Conservation (phyloP, 1,140 invertebrate genomes). For the Calephelis nemesis region DNA sequence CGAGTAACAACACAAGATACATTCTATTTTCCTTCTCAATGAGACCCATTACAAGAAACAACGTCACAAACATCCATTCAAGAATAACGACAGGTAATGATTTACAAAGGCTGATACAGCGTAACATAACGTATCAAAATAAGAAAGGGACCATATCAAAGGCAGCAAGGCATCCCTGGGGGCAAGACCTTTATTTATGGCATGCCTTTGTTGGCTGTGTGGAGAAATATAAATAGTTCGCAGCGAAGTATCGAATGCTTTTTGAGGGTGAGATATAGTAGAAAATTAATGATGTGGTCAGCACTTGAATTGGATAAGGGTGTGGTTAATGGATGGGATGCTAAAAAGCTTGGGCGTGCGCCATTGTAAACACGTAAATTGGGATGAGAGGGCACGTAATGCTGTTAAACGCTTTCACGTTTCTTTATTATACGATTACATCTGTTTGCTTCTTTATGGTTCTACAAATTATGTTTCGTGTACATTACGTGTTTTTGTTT, state of each 20-base stretch:
- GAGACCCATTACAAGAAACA: conserved; percentile 24
- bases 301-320: conserved; percentile 66
- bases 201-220: conserved; percentile 58
- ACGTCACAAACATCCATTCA: conserved; percentile 25
- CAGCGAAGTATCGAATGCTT: conserved; percentile 67
- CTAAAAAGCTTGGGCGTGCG: conserved; percentile 58
- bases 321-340: conserved; percentile 51
- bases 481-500: conserved; percentile 1
- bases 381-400: conserved; percentile 35
- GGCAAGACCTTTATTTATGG: conserved; percentile 69
- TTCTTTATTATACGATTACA: conserved; percentile 19
- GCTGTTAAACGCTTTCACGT: conserved; percentile 35
- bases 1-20: neutral
- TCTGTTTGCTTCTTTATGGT: conserved; percentile 24
- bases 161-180: conserved; percentile 65
- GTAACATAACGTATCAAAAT: conserved; percentile 70
- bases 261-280: conserved; percentile 70
- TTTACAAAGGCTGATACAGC: conserved; percentile 59
- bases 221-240: conserved; percentile 75
- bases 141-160: conserved; percentile 72
- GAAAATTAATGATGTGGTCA: conserved; percentile 77
- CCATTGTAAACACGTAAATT: conserved; percentile 65
- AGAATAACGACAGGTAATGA: conserved; percentile 42
- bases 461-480: neutral
- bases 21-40: conserved; percentile 4